Base-by-base conservation (phyloP, 2,797 vertebrate species). In the Falco columbarius region DNA sequence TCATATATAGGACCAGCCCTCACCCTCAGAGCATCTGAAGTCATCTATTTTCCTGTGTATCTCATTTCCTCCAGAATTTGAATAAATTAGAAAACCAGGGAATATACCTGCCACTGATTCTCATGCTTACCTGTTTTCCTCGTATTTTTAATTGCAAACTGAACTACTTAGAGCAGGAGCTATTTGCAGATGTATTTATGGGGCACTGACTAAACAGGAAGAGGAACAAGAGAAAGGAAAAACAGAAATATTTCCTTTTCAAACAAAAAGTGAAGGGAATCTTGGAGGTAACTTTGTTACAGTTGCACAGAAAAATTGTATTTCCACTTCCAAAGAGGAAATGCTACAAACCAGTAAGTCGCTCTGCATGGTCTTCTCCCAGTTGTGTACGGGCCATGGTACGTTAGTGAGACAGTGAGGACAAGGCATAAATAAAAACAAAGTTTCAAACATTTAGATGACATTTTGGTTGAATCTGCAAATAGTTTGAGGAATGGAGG, bases 121-220 rank as follows among this genome's bases (percentile, higher is more conserved):
- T 55, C 18, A 0, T 1, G 1, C 5, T 89, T 44, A 12, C 6
- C 7, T 7, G 2, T 59, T 77, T 75, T 26, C 12, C 30, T 73
- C 1, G 0, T 38, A 38, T 40, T 85, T 93, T 73, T 34, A 56
- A 10, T 44, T 44, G 22, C 19, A 49, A 91, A 52, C 2, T 4
- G 3, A 82, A 77, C 34, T 44, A 14, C 34, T 84, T 23, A 40
- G 40, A 58, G 42, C 34, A 91, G 74, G 21, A 22, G 6, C 9
- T 42, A 14, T 24, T 82, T 81, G 49, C 26, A 86, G 34, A 23
- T 11, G 16, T 13, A 10, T 66, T 56, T 62, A 47, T 3, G 6
- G 32, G 22, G 24, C 32, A 61, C 17, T 3, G 4, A 82, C 14
- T 23, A 72, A 83, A 79, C 3, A 34, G 32, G 22, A 67, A 54